A percentile compares a stretch with the other conserved stretches of the same genome.
Conservation (phyloP, 2,113 vertebrate species). For the Delphinapterus leucas region DNA sequence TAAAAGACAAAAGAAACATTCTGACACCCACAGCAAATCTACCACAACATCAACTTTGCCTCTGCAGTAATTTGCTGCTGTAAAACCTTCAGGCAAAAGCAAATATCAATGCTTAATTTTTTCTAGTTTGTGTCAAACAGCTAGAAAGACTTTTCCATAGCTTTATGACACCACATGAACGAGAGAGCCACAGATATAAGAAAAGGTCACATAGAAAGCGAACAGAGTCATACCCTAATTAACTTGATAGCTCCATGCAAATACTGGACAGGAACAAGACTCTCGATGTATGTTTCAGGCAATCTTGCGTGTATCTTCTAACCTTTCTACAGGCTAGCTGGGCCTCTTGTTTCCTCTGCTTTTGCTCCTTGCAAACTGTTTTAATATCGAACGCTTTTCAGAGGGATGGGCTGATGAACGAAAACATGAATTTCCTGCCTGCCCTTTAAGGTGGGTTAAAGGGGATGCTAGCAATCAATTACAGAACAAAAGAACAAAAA, state of each 20-base stretch:
- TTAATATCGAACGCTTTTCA: constrained; percentile 84
- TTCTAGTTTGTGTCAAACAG: constrained; percentile 76
- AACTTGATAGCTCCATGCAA: constrained; percentile 83
- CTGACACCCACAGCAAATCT: constrained; percentile 71
- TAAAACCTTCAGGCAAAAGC: constrained; percentile 74
- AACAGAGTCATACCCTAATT: constrained; percentile 84
- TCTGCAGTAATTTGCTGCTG: constrained; percentile 64
- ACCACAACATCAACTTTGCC: constrained; percentile 67
- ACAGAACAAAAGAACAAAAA: constrained; percentile 76
- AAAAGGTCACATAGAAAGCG: constrained; percentile 82
- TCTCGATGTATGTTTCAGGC: constrained; percentile 67
- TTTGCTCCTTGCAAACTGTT: constrained; percentile 83
- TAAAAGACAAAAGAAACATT: constrained; percentile 53
- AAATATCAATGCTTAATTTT: constrained; percentile 73
- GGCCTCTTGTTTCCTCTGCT: constrained; percentile 81
- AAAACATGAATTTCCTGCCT: constrained; percentile 85
- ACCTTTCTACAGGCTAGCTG: constrained; percentile 79
- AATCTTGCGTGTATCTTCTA: constrained; percentile 77
- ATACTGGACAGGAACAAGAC: constrained; percentile 79
- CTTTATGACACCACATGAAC: constrained; percentile 80
- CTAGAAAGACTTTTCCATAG: constrained; percentile 81
- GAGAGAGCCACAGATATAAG: constrained; percentile 78
- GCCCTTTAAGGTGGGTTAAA: constrained; percentile 85
- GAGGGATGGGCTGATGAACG: constrained; percentile 81
- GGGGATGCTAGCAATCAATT: constrained; percentile 82